phyloP scores from a whole-genome alignment of 1,140 invertebrate species.

The Globodera rostochiensis region DNA sequence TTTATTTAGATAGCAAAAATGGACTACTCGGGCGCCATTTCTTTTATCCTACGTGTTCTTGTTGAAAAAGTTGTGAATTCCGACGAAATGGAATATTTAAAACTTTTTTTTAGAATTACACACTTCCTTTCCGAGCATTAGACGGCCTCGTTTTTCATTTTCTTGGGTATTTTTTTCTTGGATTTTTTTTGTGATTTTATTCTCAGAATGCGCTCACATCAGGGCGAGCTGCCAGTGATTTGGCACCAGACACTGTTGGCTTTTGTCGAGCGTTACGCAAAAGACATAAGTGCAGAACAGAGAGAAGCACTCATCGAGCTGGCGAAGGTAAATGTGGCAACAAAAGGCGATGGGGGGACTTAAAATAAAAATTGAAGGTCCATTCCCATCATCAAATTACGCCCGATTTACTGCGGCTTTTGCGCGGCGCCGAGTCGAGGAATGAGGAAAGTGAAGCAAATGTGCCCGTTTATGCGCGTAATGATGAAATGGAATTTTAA shows the following conservation, averaged over 20 bases:
- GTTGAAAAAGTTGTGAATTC: slow-evolving; percentile 77
- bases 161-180: slow-evolving; percentile 71
- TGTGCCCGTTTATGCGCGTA: slow-evolving; percentile 37
- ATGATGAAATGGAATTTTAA: slow-evolving; percentile 45
- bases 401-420: slow-evolving; percentile 24
- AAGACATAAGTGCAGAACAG: slow-evolving; percentile 57
- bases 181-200: slow-evolving; percentile 38
- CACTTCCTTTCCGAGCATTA: slow-evolving; percentile 88
- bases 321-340: slow-evolving; percentile 47
- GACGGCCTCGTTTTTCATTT: slow-evolving; percentile 96
- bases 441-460: slow-evolving; percentile 43
- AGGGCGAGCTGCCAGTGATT: slow-evolving; percentile 79
- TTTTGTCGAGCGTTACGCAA: slow-evolving; percentile 87
- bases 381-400: slow-evolving; percentile 43
- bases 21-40: slow-evolving; percentile 95
- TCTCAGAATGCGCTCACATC: slow-evolving; percentile 35
- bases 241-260: slow-evolving; percentile 94
- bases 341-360: neutral
- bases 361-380: slow-evolving; percentile 27
- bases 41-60: slow-evolving; percentile 89
- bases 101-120: slow-evolving; percentile 76
- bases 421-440: slow-evolving; percentile 31
- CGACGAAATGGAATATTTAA: neutral
- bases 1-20: slow-evolving; percentile 82
- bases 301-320: slow-evolving; percentile 53